Conservation (phyloP, 2,797 vertebrate species). For the Eulemur mongoz region DNA sequence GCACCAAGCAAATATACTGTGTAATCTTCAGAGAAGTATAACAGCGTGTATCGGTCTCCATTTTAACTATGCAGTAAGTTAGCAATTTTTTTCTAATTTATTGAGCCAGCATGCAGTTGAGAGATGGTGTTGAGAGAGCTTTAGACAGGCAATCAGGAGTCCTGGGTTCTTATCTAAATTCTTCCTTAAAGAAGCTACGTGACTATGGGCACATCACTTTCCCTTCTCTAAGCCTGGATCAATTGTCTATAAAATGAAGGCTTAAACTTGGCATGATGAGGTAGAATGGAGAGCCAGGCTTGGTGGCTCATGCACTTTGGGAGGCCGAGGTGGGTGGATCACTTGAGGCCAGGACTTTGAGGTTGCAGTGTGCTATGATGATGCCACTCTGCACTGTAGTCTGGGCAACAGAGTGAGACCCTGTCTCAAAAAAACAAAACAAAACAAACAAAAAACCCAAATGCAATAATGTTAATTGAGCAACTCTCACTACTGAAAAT, state of each 20-base stretch:
- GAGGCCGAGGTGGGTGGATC: background rate
- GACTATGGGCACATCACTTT: background rate
- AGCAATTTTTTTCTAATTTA: slow-evolving; percentile 20
- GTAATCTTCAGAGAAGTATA: slow-evolving; percentile 62
- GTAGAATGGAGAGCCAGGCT: background rate
- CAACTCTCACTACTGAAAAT: background rate
- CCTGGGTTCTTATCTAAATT: background rate
- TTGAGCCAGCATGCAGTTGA: slow-evolving; percentile 18
- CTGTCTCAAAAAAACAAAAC: background rate
- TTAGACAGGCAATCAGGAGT: background rate
- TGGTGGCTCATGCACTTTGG: background rate
- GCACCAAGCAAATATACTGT: slow-evolving; percentile 30
- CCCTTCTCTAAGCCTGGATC: background rate
- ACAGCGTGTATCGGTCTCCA: background rate
- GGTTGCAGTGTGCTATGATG: background rate
- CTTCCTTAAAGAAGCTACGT: background rate
- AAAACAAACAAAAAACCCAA: background rate
- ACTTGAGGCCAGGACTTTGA: background rate
- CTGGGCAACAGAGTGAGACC: background rate
- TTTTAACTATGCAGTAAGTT: slow-evolving; percentile 47
- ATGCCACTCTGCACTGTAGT: background rate
- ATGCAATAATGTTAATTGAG: background rate
- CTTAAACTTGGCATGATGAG: background rate
- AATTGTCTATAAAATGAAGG: slow-evolving; percentile 30
- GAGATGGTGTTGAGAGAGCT: background rate